Evolutionary conservation across 2,888 invertebrate species (phyloP).

Genomic region (Trissolcus japonicus): DNA sequence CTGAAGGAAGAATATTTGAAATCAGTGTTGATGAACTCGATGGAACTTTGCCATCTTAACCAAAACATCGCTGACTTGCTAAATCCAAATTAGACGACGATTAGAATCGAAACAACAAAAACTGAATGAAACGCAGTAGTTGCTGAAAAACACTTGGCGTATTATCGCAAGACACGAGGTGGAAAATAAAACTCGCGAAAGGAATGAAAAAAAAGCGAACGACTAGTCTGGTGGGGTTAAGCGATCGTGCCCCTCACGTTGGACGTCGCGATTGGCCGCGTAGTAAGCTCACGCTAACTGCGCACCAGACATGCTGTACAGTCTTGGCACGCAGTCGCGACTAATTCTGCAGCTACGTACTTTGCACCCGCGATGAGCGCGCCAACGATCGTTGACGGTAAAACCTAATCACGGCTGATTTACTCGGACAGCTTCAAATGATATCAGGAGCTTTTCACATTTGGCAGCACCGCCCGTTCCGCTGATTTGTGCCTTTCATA

Average conservation of each 20-base stretch:
- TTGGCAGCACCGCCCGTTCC: constrained; percentile 19
- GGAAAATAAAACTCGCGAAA: background rate
- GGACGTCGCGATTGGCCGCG: constrained; percentile 64
- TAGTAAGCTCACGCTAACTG: constrained; percentile 58
- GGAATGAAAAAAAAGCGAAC: background rate
- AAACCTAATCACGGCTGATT: constrained; percentile 42
- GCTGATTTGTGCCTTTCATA: constrained; percentile 18
- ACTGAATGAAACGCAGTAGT: constrained; percentile 15
- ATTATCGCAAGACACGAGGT: constrained; percentile 5
- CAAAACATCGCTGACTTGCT: background rate
- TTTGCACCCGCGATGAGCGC: constrained; percentile 40
- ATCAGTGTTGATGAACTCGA: constrained; percentile 5
- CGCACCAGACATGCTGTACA: constrained; percentile 64
- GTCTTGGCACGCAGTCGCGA: constrained; percentile 62
- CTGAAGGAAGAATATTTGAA: background rate
- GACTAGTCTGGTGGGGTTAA: background rate
- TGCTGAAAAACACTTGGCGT: constrained; percentile 15
- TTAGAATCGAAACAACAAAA: constrained; percentile 11
- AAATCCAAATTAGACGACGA: background rate
- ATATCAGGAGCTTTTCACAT: constrained; percentile 33
- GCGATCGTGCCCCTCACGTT: constrained; percentile 66
- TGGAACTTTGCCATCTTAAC: background rate
- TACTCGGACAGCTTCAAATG: constrained; percentile 29
- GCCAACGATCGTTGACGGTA: constrained; percentile 37
- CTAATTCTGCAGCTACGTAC: constrained; percentile 41